Evolutionary conservation across 2,797 vertebrate genomes (phyloP).

Genomic region (Harpagifer antarcticus): DNA sequence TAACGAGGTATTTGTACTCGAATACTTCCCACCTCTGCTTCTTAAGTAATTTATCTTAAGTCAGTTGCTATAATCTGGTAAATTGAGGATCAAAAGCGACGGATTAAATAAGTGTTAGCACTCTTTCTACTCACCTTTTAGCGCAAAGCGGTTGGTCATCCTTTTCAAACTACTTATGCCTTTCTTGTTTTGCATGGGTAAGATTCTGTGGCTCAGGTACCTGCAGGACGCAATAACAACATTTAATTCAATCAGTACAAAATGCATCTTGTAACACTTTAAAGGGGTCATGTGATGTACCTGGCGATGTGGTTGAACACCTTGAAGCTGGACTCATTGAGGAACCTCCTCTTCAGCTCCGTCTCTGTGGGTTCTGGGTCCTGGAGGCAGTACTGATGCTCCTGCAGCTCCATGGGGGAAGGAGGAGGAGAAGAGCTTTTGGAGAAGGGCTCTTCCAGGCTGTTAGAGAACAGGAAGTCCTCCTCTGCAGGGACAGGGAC

Average conservation of each 20-base stretch:
- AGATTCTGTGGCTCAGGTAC: conserved; percentile 67
- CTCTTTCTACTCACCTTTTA: conserved; percentile 47
- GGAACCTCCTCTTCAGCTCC: conserved; percentile 16
- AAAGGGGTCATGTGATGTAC: conserved; percentile 4
- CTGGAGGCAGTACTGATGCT: conserved; percentile 71
- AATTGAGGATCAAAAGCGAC: background rate
- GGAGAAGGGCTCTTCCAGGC: conserved; percentile 53
- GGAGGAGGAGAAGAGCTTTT: too few relatives aligned
- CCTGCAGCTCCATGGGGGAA: conserved; percentile 39
- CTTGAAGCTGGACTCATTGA: conserved; percentile 46
- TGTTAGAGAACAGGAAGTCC: conserved; percentile 35
- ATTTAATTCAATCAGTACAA: background rate
- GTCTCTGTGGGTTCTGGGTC: conserved; percentile 26
- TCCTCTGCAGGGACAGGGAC: conserved; percentile 40
- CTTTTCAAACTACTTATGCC: conserved; percentile 47
- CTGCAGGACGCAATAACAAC: conserved; percentile 24
- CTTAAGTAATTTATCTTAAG: too few relatives aligned
- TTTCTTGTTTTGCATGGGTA: conserved; percentile 59
- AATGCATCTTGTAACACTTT: rapidly evolving
- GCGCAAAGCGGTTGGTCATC: conserved; percentile 65
- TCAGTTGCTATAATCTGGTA: background rate
- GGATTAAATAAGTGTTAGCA: background rate
- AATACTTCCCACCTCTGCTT: too few relatives aligned
- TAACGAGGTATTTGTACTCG: too few relatives aligned
- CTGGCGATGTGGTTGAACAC: conserved; percentile 67